Conservation (phyloP, 2,888 invertebrate species). For the Cistogaster globosa region DNA sequence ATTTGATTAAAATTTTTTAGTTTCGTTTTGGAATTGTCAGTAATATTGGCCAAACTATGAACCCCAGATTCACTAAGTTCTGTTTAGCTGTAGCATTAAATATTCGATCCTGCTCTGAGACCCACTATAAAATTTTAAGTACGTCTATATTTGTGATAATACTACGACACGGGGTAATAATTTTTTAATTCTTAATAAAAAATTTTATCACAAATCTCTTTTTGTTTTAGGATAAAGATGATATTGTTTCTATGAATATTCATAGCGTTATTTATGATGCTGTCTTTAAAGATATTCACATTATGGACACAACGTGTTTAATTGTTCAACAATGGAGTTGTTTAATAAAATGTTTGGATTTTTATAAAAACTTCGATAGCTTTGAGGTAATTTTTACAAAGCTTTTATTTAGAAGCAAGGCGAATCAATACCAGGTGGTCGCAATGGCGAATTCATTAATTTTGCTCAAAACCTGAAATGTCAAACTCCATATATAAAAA, state of each 20-base stretch:
- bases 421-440: too few species aligned
- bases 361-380: constrained; percentile 75
- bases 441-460: too few species aligned
- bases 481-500: too few species aligned
- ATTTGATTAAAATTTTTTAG: constrained; percentile 58
- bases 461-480: too few species aligned
- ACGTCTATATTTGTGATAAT: constrained; percentile 77
- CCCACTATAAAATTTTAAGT: constrained; percentile 78
- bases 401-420: background rate
- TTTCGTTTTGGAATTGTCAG: constrained; percentile 49
- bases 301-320: constrained; percentile 74
- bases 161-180: constrained; percentile 76
- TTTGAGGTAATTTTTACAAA: constrained; percentile 73
- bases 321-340: constrained; percentile 78
- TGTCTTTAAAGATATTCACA: constrained; percentile 76
- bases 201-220: background rate
- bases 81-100: constrained; percentile 79
- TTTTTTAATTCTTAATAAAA: background rate
- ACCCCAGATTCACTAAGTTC: constrained; percentile 74
- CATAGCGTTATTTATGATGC: constrained; percentile 80
- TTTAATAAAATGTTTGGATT: constrained; percentile 78
- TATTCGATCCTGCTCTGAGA: constrained; percentile 78
- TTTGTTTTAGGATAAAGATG: constrained; percentile 72
- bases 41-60: constrained; percentile 41
- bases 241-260: constrained; percentile 78